Evolutionary conservation across 2,888 invertebrate genomes (phyloP).

Genomic region (Notodonta dromedarius): DNA sequence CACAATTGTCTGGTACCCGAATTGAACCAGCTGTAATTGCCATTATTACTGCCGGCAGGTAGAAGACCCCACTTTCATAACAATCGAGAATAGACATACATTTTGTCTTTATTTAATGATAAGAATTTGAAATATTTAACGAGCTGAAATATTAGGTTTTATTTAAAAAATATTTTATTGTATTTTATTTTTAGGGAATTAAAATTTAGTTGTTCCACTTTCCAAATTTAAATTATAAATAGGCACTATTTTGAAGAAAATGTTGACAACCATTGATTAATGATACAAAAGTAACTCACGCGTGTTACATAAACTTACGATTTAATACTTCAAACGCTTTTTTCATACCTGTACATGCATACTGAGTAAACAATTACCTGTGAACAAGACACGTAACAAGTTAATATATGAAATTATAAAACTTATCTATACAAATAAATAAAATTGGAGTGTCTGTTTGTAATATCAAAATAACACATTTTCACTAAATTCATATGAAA

Average conservation of each 20-base stretch:
- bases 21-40: slow-evolving; percentile 76
- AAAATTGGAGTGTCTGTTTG: too few species aligned
- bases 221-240: too few species aligned
- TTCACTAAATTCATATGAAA: too few species aligned
- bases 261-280: too few species aligned
- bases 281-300: neutral
- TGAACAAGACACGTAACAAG: slow-evolving; percentile 39
- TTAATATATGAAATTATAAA: too few species aligned
- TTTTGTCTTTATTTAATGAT: slow-evolving; percentile 1
- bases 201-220: too few species aligned
- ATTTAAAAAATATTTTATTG: too few species aligned
- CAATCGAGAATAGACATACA: slow-evolving; percentile 17
- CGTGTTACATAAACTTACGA: slow-evolving; percentile 15
- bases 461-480: too few species aligned
- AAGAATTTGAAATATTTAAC: neutral
- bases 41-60: slow-evolving; percentile 62
- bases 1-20: slow-evolving; percentile 56
- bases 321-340: neutral
- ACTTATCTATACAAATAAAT: too few species aligned
- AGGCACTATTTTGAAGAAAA: too few species aligned
- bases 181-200: too few species aligned
- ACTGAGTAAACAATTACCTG: slow-evolving; percentile 49
- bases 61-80: slow-evolving; percentile 38
- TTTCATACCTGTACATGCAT: neutral
- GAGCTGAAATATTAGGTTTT: too few species aligned